phyloP scores from a whole-genome alignment of 2,113 vertebrate genomes.

The Desmodus rotundus region DNA sequence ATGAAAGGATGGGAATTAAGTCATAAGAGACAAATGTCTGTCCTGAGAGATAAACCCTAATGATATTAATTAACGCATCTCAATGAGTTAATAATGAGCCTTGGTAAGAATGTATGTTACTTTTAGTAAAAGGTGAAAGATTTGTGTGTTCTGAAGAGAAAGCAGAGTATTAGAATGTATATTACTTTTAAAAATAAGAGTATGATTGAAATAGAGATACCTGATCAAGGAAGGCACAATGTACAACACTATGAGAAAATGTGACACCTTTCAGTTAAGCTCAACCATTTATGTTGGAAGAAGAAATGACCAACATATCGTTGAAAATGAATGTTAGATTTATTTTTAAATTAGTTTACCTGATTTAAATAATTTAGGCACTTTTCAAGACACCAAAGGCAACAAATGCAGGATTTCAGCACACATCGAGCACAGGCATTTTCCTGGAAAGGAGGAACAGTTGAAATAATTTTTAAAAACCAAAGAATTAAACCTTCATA shows the following conservation, averaged over 20 bases:
- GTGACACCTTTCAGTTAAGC: slow-evolving; percentile 1
- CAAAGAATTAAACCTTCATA: not conserved
- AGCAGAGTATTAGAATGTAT: too few species aligned
- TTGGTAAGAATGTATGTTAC: slow-evolving; percentile 2
- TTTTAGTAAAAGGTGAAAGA: too few species aligned
- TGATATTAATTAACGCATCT: slow-evolving; percentile 26
- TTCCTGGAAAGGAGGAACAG: slow-evolving; percentile 82
- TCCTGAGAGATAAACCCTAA: not conserved
- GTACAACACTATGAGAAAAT: not conserved
- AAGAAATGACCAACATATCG: not conserved
- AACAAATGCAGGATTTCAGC: slow-evolving; percentile 97
- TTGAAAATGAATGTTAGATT: not conserved
- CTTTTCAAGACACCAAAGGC: slow-evolving; percentile 99
- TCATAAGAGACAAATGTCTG: slow-evolving; percentile 1
- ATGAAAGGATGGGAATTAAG: not conserved
- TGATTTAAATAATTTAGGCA: slow-evolving; percentile 99
- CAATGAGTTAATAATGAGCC: slow-evolving; percentile 32
- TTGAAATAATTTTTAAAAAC: slow-evolving; percentile 16
- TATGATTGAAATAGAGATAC: not conserved
- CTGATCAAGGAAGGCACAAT: slow-evolving; percentile 16
- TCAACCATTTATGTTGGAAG: not conserved
- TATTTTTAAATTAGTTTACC: slow-evolving; percentile 81
- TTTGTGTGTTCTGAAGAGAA: too few species aligned
- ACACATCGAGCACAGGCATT: slow-evolving; percentile 95
- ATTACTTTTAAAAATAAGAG: slow-evolving; percentile 38